phyloP scores from a whole-genome alignment of 2,113 vertebrate genomes.

The Bambusicola thoracicus region DNA sequence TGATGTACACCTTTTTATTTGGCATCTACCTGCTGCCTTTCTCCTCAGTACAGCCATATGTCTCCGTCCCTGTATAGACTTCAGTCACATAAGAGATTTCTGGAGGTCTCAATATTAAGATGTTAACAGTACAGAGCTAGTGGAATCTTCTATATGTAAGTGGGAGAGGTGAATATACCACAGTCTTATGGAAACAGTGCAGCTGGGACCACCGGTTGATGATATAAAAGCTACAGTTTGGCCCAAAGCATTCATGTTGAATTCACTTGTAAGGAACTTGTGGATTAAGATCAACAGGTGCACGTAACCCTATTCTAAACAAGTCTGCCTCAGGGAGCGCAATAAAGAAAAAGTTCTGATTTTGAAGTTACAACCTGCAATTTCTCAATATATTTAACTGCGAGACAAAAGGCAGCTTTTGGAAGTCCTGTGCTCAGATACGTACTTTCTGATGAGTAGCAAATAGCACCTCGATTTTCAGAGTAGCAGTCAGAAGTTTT shows the following conservation, averaged over 20 bases:
- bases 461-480: slow-evolving; percentile 86
- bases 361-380: background rate
- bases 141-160: background rate
- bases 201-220: background rate
- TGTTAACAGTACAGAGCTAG: background rate
- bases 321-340: background rate
- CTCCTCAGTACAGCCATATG: background rate
- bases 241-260: background rate
- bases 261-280: background rate
- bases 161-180: background rate
- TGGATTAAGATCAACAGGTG: background rate
- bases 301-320: background rate
- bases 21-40: background rate
- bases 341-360: background rate
- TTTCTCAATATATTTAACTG: background rate
- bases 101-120: background rate
- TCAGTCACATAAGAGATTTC: background rate
- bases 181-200: background rate
- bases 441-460: slow-evolving; percentile 86
- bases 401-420: background rate
- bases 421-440: background rate
- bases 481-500: slow-evolving; percentile 85
- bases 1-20: background rate
- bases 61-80: background rate
- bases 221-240: background rate